phyloP scores from a whole-genome alignment of 2,797 vertebrate genomes.

The Hydrolagus colliei region DNA sequence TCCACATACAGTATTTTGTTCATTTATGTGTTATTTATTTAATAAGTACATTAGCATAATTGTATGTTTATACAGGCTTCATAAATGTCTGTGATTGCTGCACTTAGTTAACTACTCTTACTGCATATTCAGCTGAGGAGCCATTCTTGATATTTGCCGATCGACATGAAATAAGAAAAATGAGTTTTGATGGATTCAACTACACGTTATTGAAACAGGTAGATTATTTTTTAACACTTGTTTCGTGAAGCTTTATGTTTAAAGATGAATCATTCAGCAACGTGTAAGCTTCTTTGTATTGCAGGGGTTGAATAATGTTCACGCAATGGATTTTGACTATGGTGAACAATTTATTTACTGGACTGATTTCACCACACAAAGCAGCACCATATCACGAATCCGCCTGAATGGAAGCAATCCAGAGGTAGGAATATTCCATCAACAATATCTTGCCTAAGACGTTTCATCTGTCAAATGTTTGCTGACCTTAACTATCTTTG shows the following conservation, averaged over 20 bases:
- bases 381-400: constrained; percentile 93
- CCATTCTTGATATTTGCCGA: constrained; percentile 95
- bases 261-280: constrained; percentile 30
- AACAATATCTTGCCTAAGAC: constrained; percentile 31
- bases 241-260: not conserved
- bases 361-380: constrained; percentile 92
- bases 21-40: too few relatives aligned
- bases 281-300: constrained; percentile 37
- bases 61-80: not conserved
- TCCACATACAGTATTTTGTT: too few relatives aligned
- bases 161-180: constrained; percentile 95
- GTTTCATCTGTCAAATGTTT: too few relatives aligned
- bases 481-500: constrained; percentile 19
- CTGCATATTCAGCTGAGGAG: constrained; percentile 76
- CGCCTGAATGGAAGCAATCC: constrained; percentile 89
- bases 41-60: constrained; percentile 24
- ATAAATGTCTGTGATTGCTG: not conserved
- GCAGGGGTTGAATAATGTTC: constrained; percentile 93
- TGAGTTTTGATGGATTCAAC: constrained; percentile 93
- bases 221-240: constrained; percentile 24
- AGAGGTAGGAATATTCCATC: constrained; percentile 65
- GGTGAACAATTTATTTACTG: constrained; percentile 97
- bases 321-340: constrained; percentile 95
- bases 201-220: constrained; percentile 98
- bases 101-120: constrained; percentile 35